These are phyloP conservation scores for Heliangelus exortis DNA, from an alignment of 2,797 vertebrate species.

Conservation along the genomic window DNA sequence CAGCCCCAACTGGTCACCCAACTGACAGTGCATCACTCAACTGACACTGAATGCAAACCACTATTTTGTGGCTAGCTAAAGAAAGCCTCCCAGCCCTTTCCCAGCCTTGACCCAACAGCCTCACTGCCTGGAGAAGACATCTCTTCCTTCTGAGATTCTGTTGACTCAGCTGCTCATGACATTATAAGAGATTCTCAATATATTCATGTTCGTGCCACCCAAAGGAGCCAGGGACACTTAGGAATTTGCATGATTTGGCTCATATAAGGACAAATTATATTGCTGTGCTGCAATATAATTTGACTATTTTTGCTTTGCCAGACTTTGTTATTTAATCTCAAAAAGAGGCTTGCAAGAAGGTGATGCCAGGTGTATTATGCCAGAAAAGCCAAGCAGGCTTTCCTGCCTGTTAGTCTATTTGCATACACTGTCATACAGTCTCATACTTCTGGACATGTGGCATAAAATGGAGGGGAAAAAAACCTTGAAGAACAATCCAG, in stretches of 20 bases:
- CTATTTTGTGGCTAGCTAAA: neutral
- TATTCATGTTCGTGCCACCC: neutral
- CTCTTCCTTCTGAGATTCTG: neutral
- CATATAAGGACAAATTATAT: neutral
- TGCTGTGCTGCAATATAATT: neutral
- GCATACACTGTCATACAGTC: neutral
- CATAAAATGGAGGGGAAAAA: neutral
- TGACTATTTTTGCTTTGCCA: neutral
- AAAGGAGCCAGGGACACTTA: neutral
- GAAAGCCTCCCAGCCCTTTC: neutral
- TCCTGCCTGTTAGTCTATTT: neutral
- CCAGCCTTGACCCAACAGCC: neutral
- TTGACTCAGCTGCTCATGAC: neutral
- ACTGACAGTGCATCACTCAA: accelerated
- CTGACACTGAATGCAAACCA: neutral
- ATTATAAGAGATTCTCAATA: neutral
- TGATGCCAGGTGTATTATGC: neutral
- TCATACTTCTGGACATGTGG: too few species aligned
- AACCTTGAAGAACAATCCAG: neutral
- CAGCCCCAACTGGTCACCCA: neutral
- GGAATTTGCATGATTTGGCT: neutral
- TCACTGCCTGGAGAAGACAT: neutral
- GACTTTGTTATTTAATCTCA: neutral
- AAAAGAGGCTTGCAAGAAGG: neutral
- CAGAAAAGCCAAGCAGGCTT: neutral